A percentile compares a stretch with the other conserved stretches of the same genome.
phyloP scores from a whole-genome alignment of 2,797 vertebrate species.

The Xiphophorus birchmanni region DNA sequence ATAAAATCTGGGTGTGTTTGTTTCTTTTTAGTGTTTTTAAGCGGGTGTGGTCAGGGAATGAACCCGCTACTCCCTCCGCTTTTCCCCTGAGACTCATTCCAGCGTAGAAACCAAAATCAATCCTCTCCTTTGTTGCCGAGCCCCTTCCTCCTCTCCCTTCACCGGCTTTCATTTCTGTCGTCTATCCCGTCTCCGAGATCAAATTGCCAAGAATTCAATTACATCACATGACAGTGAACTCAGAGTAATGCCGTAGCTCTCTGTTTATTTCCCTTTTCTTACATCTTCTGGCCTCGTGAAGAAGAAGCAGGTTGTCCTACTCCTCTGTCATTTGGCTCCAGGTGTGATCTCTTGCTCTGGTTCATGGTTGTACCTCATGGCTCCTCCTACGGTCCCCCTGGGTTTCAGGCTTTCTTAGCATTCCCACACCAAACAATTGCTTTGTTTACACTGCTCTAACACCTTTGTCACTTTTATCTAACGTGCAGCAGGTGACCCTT shows the following conservation, averaged over 20 bases:
- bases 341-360: slow-evolving; percentile 2
- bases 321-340: slow-evolving; percentile 6
- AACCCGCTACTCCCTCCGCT: background rate
- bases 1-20: slow-evolving; percentile 40
- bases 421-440: slow-evolving; percentile 65
- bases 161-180: slow-evolving; percentile 32
- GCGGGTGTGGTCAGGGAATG: slow-evolving; percentile 6
- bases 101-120: slow-evolving; percentile 61
- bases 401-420: slow-evolving; percentile 43
- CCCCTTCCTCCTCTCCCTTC: slow-evolving; percentile 26
- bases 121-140: slow-evolving; percentile 38
- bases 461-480: slow-evolving; percentile 29
- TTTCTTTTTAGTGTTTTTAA: slow-evolving; percentile 21
- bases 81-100: slow-evolving; percentile 52
- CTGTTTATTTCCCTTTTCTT: slow-evolving; percentile 3
- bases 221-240: slow-evolving; percentile 41
- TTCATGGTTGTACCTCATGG: slow-evolving; percentile 21
- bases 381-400: slow-evolving; percentile 32
- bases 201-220: slow-evolving; percentile 55
- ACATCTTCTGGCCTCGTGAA: background rate
- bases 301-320: background rate
- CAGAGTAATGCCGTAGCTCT: slow-evolving; percentile 22
- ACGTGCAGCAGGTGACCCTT: slow-evolving; percentile 53
- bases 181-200: slow-evolving; percentile 38
- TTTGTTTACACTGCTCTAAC: slow-evolving; percentile 62